phyloP scores from a whole-genome alignment of 2,797 vertebrate genomes.

The Thamnophis elegans region DNA sequence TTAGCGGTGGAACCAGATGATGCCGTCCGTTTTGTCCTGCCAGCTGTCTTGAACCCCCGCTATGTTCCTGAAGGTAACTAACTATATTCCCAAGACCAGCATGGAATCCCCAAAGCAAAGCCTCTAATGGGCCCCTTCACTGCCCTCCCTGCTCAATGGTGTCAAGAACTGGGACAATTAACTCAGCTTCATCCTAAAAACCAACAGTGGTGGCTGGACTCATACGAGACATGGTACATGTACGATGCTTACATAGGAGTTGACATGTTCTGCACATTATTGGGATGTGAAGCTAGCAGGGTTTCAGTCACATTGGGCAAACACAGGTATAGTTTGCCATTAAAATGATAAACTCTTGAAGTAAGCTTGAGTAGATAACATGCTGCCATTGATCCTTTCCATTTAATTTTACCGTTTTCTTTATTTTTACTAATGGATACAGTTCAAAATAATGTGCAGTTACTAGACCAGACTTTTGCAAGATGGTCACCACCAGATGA shows the following conservation, averaged over 20 bases:
- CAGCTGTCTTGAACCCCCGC: conserved; percentile 80
- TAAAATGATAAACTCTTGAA: background rate
- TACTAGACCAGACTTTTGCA: background rate
- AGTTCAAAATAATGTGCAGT: background rate
- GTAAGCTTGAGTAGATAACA: background rate
- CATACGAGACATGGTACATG: background rate
- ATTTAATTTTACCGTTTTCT: background rate
- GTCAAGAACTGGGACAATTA: no score
- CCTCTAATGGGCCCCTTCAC: rapidly evolving
- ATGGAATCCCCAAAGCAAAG: background rate
- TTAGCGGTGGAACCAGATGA: conserved; percentile 76
- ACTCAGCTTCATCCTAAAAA: background rate
- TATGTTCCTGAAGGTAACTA: conserved; percentile 74
- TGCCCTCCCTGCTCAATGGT: background rate
- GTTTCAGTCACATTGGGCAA: background rate
- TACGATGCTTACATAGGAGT: background rate
- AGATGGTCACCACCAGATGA: background rate
- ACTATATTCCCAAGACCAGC: background rate
- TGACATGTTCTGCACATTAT: background rate
- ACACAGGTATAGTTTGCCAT: background rate
- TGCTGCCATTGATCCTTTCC: background rate
- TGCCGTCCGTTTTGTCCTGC: conserved; percentile 78
- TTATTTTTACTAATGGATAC: background rate
- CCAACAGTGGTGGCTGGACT: background rate
- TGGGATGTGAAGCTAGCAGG: background rate